Base-by-base conservation (phyloP, 2,797 vertebrate genomes). In the Philypnodon macrostomus region DNA sequence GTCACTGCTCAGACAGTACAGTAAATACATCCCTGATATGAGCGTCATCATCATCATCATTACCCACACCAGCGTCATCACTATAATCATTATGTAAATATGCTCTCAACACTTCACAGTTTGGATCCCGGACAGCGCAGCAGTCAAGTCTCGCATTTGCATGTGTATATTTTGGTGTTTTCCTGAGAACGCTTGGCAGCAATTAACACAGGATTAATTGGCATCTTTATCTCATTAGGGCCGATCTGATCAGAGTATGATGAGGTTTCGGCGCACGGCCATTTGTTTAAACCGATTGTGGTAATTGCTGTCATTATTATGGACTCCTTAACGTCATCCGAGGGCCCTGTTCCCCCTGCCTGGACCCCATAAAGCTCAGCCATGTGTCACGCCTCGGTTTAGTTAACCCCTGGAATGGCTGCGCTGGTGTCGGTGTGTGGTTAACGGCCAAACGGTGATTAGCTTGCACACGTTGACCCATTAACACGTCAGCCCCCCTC, bases 131-230 rank as follows among this genome's bases (percentile, higher is more conserved):
- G 72, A 74, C 54, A 30, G 66, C 75, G 87, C 90, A 85, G 91
- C 90, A 89, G 91, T 85, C 91, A 91, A 84, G 91, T 89, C 90
- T 90, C 90, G 90, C 90, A 92, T 96, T 94, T 69, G 91, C 91
- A 92, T 92, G 91, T 90, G 91, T 91, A 93, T 94, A 93, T 95
- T 94, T 93, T 91, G 91, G 92, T 95, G 93, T 94, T 94, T 95
- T 92, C 53, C 88, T 27, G 88, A 73, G 94, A 93, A 94, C 86
- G 90, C 89, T 88, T 91, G 91, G 85, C 90, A 88, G 92, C 94
- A 96, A 96, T 98, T 97, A 98, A 94, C 92, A 90, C 92, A 93
- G 94, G 95, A 98, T 98, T 98, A 98, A 98, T 97, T 97, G 94
- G 92, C 93, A 94, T 96, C 94, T 98, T 97, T 97, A 98, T 96